Evolutionary conservation across 2,113 vertebrate species (phyloP).

Genomic region (Tragelaphus imberbis): DNA sequence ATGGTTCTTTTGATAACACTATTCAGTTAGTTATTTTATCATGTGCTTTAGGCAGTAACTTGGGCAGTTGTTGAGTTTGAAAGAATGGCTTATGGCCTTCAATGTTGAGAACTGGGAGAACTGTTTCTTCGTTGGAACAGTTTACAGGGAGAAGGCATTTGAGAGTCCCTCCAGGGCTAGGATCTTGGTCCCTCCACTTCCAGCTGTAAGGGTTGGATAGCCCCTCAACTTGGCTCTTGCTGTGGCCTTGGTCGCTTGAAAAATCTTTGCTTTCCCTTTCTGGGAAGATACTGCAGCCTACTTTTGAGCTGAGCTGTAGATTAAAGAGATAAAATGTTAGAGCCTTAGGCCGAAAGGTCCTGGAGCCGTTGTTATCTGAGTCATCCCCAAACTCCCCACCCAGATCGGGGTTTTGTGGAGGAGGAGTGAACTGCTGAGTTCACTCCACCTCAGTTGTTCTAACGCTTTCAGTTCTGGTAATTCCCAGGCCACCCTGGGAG

Average conservation of each 20-base stretch:
- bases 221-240: not conserved
- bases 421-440: not conserved
- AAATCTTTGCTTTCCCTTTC: slow-evolving; percentile 18
- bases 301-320: slow-evolving; percentile 17
- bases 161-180: not conserved
- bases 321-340: not conserved
- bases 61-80: not conserved
- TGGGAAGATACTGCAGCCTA: not conserved
- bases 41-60: not conserved
- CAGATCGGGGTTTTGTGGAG: not conserved
- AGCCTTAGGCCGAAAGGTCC: not conserved
- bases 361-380: not conserved
- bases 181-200: not conserved
- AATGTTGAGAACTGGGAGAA: not conserved
- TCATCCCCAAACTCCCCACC: not conserved
- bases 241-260: not conserved
- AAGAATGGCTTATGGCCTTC: not conserved
- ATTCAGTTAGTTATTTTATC: not conserved
- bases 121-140: not conserved
- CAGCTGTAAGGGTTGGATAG: not conserved
- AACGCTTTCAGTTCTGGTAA: not conserved
- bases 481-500: not conserved
- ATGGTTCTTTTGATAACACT: not conserved
- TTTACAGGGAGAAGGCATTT: not conserved
- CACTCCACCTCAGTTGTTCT: not conserved